A percentile compares a stretch with the other conserved stretches of the same genome.
Evolutionary conservation across 1,140 invertebrate genomes (phyloP).

Genomic region (Drosophila tsacasi): DNA sequence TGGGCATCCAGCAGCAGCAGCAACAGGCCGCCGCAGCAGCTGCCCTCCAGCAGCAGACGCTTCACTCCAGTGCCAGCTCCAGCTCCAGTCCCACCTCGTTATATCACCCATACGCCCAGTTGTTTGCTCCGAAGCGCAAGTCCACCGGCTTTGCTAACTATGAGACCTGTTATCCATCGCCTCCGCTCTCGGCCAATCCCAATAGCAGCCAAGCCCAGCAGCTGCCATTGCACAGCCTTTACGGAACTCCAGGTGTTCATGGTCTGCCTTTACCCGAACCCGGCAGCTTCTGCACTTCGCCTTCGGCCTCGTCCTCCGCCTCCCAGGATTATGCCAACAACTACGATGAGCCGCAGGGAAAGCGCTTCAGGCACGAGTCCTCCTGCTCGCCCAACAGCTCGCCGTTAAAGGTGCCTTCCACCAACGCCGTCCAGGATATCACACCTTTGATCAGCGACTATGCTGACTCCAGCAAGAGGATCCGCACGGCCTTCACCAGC

Average conservation of each 20-base stretch:
- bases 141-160: conserved; percentile 55
- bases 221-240: conserved; percentile 49
- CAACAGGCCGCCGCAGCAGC: conserved; percentile 84
- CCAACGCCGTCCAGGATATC: conserved; percentile 87
- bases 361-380: conserved; percentile 73
- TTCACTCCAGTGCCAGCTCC: conserved; percentile 53
- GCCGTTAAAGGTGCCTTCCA: conserved; percentile 84
- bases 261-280: conserved; percentile 58
- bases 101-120: conserved; percentile 76
- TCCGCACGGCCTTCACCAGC: conserved; percentile 96
- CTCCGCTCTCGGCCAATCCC: conserved; percentile 75
- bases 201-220: conserved; percentile 33
- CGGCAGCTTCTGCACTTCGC: conserved; percentile 74
- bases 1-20: conserved; percentile 88
- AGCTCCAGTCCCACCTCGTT: conserved; percentile 48
- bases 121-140: conserved; percentile 71
- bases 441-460: conserved; percentile 86
- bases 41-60: conserved; percentile 62
- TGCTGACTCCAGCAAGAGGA: conserved; percentile 90
- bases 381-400: conserved; percentile 80
- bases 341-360: conserved; percentile 63
- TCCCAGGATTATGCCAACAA: conserved; percentile 62
- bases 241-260: conserved; percentile 36
- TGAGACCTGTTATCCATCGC: conserved; percentile 84
- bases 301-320: conserved; percentile 72